Base-by-base conservation (phyloP, 1,140 invertebrate species). In the Drosophila elegans region DNA sequence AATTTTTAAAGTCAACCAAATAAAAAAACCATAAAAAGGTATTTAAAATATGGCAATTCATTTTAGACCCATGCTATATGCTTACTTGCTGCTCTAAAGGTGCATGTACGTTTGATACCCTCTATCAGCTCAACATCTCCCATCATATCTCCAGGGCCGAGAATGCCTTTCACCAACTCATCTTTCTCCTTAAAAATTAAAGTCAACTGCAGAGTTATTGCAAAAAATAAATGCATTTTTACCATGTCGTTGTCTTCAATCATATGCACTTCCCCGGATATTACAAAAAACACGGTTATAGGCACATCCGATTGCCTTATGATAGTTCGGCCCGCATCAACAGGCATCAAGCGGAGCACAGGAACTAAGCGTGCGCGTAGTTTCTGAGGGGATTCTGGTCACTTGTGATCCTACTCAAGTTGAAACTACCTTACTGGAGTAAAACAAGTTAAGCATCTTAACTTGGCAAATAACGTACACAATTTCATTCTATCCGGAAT, bases 121-220 rank as follows among this genome's bases (percentile, higher is more conserved):
- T 84, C 76, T n/a, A 64, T 16, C 6, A 80, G 34, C 16, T 45
- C 81, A 32, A 68, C 57, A 32, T 75, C 57, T 3, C 80, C 81
- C 38, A 84, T 73, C 32, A 68, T 51, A 21, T 84, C 81, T n/a
- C 80, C 80, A 7, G 81, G 72, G 39, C 80, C 80, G 9, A 72
- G 76, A 27, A 73, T 27, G 0, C 51, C 45, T 34, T 74, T 39
- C 0, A 46, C 21, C n/a, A 54, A 3, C 0, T 44, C 44, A 13
- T 45, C n/a, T 2, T 12, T 7, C 11, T 72, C 13, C 34, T 45
- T n/a, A 0, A 11, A 36, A 2, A 41, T 38, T 12, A 52, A 4
- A 16, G 11, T 11, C 5, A 32, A 32, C 29, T 6, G 29, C 5
- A 32, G 16, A 21, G 16, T 21, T 21, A 21, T 21, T 21, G 16